Evolutionary conservation across 1,140 invertebrate genomes (phyloP), one percentile per base, ranked within the genome.

Genomic region (Pseudomyrmex dendroicus): DNA sequence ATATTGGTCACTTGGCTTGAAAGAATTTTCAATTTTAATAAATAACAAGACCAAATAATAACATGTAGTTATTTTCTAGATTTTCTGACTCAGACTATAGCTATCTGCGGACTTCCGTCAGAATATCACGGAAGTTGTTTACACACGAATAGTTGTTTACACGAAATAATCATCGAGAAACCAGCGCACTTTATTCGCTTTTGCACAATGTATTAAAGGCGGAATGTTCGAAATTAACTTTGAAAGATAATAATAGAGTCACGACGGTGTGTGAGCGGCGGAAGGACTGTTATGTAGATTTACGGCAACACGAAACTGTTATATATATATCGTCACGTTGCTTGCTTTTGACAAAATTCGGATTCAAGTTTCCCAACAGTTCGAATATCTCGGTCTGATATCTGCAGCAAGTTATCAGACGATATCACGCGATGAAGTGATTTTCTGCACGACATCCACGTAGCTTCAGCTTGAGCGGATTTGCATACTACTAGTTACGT

Each of bases 271-370:
- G 7, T 54, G 25, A 74, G 70, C 52, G 57, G 72, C 46, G 54
- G n/a, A 12, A 61, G 2, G 48, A 57, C 20, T 63, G 52, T 1
- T 25, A 2, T 20, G 22, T 62, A 82, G 61, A 77, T 83, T 82
- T 59, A 50, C 12, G 44, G 8, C 73, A 52, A 86, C 78, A 67
- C 52, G 86, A 17, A 73, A 78, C 56, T 50, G 66, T 59, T 85
- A 66, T 83, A 20, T 83, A 20, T 20, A 25, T 83, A 73, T 10
- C 22, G 15, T 57, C 54, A 4, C 48, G 3, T 50, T 44, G 56
- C 17, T 85, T 15, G 48, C 73, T 57, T 86, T 77, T 76, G 66
- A 83, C 73, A 73, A 77, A 73, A 87, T 77, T 56, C 61, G 44
- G 48, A n/a, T 52, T 48, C 44, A 52, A 86, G 63, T 86, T 83